phyloP scores from a whole-genome alignment of 2,888 invertebrate species.

The Geophilus truncorum region DNA sequence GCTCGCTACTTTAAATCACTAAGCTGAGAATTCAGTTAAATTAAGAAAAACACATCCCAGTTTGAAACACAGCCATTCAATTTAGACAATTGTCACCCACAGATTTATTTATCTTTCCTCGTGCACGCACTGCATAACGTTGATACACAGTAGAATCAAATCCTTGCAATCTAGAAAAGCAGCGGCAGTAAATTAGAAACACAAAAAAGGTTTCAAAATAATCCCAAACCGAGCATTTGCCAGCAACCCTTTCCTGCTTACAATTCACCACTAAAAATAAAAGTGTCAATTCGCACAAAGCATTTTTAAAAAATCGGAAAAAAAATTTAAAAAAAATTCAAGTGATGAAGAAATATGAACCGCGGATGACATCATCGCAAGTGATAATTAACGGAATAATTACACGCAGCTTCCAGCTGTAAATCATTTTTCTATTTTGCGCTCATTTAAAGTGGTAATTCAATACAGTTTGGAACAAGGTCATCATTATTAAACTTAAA shows the following conservation, averaged over 20 bases:
- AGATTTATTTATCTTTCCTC: neutral
- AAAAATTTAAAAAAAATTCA: neutral
- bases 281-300: neutral
- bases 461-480: neutral
- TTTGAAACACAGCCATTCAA: neutral
- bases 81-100: constrained; percentile 1
- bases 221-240: neutral
- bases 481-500: neutral
- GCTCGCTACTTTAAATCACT: neutral
- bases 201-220: neutral
- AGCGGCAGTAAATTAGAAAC: constrained; percentile 1
- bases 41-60: neutral
- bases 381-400: constrained; percentile 9
- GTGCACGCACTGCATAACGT: neutral
- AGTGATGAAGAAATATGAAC: neutral
- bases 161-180: neutral
- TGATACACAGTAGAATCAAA: neutral
- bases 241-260: neutral
- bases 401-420: neutral
- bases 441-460: constrained; percentile 1
- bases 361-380: neutral
- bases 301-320: neutral
- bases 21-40: neutral
- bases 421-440: constrained; percentile 2
- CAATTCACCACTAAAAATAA: neutral